Evolutionary conservation across 2,797 vertebrate genomes (phyloP).

Genomic region (Takifugu rubripes): DNA sequence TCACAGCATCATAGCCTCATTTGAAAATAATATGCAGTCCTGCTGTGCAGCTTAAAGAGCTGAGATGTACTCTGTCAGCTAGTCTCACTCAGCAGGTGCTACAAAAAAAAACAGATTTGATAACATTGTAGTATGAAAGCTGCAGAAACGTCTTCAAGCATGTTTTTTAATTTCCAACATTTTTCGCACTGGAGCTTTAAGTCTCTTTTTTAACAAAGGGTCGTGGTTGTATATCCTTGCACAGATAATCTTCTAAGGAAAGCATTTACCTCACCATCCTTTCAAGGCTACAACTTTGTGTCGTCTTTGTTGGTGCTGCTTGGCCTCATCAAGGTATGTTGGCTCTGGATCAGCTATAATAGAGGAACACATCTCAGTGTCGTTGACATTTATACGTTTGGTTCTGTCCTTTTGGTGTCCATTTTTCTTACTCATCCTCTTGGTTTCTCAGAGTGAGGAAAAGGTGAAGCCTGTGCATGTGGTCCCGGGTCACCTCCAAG

Average conservation of each 20-base stretch:
- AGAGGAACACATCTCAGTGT: not conserved
- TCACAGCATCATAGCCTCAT: not conserved
- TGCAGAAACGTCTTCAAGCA: no score
- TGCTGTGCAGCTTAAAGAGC: no score
- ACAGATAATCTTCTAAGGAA: conserved; percentile 87
- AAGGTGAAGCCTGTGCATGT: conserved; percentile 86
- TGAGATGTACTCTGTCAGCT: no score
- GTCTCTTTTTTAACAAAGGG: not conserved
- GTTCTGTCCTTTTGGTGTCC: not conserved
- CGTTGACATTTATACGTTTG: not conserved
- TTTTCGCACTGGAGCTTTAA: not conserved
- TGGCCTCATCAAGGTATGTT: conserved; percentile 88
- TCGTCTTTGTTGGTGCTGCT: conserved; percentile 87
- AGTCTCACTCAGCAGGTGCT: no score
- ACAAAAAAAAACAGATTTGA: not conserved
- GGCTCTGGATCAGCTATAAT: not conserved
- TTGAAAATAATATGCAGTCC: not conserved
- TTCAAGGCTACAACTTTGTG: conserved; percentile 85
- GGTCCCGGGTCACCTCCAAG: conserved; percentile 88
- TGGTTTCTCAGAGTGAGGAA: conserved; percentile 85
- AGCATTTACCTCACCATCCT: conserved; percentile 82
- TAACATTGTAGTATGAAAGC: not conserved
- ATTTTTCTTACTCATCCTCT: not conserved
- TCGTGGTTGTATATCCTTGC: conserved; percentile 2
- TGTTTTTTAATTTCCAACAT: no score